Base-by-base conservation (phyloP, 92 coral and sea anemone species). In the Umimayanthus chanpuru region DNA sequence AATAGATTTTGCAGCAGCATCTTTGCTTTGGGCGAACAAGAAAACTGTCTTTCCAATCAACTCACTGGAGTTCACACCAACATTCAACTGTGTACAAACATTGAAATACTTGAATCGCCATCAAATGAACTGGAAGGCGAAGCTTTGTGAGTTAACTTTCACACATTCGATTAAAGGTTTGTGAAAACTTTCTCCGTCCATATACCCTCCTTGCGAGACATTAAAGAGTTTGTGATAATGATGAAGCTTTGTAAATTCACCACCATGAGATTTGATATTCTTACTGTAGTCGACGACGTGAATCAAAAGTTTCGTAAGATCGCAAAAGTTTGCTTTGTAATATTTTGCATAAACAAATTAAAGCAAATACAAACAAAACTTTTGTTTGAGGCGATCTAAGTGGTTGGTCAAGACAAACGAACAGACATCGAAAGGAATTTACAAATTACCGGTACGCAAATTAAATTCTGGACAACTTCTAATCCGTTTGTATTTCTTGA, bases 271-370 rank as follows among this genome's bases (percentile, higher is more conserved):
- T 38, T 38, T 18, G 20, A 25, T 75, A 11, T 75, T 75, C 9
- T 36, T 39, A 38, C 2, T 75, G 79, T 28, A 20, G 53, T 10
- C 49, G 12, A 75, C 5, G 79, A 36, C 18, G 21, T 9, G 49
- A 78, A 44, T 72, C 18, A 9, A 18, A 23, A 28, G 65, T 9
- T 78, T 78, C 66, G 82, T 10, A 53, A 21, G 82, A 14, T 11
- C 41, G 82, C 1, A 44, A 26, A 78, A 78, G 82, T 78, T 78
- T 49, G n/a, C 82, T 43, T 78, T 78, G 23, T 39, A 78, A 28
- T 29, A 78, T 50, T 78, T 78, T 78, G 21, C 58, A 78, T 78
- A 78, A 78, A 78, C 66, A 78, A 78, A 47, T 40, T 78, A 28
- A 78, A 6, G 25, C 38, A 47, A 47, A 50, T 4, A 15, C 66